phyloP scores from a whole-genome alignment of 2,797 vertebrate genomes.

The Pantherophis alleghaniensis region DNA sequence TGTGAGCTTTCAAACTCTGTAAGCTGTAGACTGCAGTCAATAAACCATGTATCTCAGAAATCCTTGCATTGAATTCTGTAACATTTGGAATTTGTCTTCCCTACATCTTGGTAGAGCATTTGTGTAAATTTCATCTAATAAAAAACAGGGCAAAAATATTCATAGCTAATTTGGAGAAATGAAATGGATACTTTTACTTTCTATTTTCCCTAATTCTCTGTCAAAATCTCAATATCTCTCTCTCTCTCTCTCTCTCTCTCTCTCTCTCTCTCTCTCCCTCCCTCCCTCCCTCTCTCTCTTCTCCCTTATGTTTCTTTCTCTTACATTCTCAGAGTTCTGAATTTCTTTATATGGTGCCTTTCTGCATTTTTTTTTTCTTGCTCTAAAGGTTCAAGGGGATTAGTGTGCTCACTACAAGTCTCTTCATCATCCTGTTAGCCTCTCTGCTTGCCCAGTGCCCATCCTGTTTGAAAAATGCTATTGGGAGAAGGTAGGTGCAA shows the following conservation, averaged over 20 bases:
- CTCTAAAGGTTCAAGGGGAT: neutral
- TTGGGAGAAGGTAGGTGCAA: neutral
- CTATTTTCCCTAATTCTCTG: neutral
- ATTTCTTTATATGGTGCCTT: neutral
- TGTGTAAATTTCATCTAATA: neutral
- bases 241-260: neutral
- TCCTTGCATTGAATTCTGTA: neutral
- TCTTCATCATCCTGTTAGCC: neutral
- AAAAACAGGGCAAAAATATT: accelerated
- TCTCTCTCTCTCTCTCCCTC: neutral
- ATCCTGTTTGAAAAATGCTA: neutral
- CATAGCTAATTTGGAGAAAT: neutral
- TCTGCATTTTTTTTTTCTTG: neutral
- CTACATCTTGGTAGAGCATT: neutral
- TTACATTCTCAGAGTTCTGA: neutral
- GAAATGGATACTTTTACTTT: neutral
- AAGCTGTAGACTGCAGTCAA: neutral
- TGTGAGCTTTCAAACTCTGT: neutral
- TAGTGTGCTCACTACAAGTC: neutral
- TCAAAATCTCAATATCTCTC: neutral
- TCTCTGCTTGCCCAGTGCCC: neutral
- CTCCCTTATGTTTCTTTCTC: neutral
- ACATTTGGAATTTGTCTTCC: neutral
- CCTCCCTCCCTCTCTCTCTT: neutral
- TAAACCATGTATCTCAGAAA: neutral